A percentile compares a stretch with the other conserved stretches of the same genome.
Conservation (phyloP, 2,113 vertebrate genomes). For the Zosterops borbonicus region DNA sequence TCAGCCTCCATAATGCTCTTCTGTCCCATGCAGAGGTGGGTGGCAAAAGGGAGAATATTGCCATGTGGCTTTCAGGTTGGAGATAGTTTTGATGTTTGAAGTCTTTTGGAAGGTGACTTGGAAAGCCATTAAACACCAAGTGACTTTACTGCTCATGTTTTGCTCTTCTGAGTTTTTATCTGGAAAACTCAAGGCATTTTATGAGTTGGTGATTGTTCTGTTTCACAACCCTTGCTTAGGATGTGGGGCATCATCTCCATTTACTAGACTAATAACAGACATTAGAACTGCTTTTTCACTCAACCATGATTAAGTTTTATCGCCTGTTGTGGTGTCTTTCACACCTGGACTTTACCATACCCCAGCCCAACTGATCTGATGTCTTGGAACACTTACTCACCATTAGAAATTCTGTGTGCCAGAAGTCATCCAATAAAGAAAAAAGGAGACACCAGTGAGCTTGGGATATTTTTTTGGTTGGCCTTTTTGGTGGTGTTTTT, state of each 20-base stretch:
- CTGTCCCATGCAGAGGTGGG: background rate
- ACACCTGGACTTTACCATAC: background rate
- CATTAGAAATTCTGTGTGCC: background rate
- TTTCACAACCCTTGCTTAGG: background rate
- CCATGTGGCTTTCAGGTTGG: background rate
- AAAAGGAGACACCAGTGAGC: background rate
- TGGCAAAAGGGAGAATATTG: background rate
- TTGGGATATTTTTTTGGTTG: background rate
- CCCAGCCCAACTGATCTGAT: background rate
- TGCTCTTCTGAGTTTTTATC: background rate
- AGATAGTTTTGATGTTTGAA: background rate
- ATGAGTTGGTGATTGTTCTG: background rate
- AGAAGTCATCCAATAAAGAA: constrained; percentile 15
- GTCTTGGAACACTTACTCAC: background rate
- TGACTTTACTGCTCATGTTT: background rate
- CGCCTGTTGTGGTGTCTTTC: background rate
- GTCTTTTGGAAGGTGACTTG: background rate
- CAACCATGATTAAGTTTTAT: background rate
- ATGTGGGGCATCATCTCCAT: background rate
- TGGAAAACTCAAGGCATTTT: background rate
- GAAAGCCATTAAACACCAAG: constrained; percentile 15
- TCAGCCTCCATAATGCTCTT: background rate
- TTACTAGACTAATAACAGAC: background rate
- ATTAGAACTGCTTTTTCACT: background rate
- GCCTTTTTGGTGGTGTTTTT: background rate